Evolutionary conservation across 2,113 vertebrate genomes (phyloP).

Genomic region (Pollachius pollachius): DNA sequence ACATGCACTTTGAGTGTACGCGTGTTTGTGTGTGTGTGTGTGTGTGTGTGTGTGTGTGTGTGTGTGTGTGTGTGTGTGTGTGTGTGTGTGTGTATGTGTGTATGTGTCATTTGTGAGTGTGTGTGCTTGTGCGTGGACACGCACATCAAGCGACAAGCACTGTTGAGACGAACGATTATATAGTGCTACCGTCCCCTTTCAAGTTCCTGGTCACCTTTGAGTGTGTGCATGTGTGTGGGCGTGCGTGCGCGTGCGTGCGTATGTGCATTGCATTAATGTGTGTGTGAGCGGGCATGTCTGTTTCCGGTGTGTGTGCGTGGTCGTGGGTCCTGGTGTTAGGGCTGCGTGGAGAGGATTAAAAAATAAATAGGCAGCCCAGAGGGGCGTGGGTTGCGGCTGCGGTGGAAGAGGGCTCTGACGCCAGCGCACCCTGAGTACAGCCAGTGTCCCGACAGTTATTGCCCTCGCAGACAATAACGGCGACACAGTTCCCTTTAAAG

Average conservation of each 20-base stretch:
- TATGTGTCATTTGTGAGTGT: background rate
- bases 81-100: conserved; percentile 8
- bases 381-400: background rate
- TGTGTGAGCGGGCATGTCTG: background rate
- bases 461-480: conserved; percentile 70
- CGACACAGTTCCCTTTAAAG: conserved; percentile 69
- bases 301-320: conserved; percentile 6
- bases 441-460: conserved; percentile 66
- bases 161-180: conserved; percentile 28
- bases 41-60: conserved; percentile 7
- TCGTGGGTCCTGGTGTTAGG: conserved; percentile 19
- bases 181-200: conserved; percentile 26
- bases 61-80: conserved; percentile 33
- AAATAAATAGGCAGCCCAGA: background rate
- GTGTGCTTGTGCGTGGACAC: background rate
- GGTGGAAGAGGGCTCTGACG: conserved; percentile 45
- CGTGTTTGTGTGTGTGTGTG: conserved; percentile 13
- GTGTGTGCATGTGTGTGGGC: conserved; percentile 14
- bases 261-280: background rate
- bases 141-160: conserved; percentile 26
- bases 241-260: background rate
- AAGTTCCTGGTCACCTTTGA: conserved; percentile 1
- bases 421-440: conserved; percentile 57
- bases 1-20: conserved; percentile 21
- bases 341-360: background rate